These are phyloP conservation scores for Helobdella robusta DNA, from an alignment of 2,888 invertebrate genomes.

Conservation along the genomic window DNA sequence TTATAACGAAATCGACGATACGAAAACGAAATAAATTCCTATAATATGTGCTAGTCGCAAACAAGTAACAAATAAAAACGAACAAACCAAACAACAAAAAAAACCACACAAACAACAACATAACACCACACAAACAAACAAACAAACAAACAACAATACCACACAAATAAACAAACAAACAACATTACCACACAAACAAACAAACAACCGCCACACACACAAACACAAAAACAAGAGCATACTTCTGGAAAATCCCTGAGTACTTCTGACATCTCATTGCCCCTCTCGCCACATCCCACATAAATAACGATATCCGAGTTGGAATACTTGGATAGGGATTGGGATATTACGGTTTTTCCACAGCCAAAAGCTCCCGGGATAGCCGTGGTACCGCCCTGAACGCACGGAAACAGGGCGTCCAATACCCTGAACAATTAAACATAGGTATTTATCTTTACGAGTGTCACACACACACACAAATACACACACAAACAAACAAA, in stretches of 20 bases:
- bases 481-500: neutral
- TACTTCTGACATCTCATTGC: constrained; percentile 99
- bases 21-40: too few relatives aligned
- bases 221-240: constrained; percentile 6
- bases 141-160: neutral
- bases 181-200: neutral
- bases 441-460: neutral
- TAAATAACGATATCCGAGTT: constrained; percentile 99
- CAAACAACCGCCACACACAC: neutral
- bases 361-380: constrained; percentile 99
- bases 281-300: constrained; percentile 98
- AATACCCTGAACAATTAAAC: constrained; percentile 63
- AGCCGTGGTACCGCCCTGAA: constrained; percentile 95
- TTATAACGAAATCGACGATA: too few relatives aligned
- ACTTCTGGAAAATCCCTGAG: constrained; percentile 91
- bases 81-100: too few relatives aligned
- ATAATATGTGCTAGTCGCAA: too few relatives aligned
- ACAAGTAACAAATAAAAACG: too few relatives aligned
- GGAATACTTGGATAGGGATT: constrained; percentile 96
- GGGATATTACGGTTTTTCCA: constrained; percentile 99
- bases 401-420: constrained; percentile 97
- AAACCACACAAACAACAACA: too few relatives aligned
- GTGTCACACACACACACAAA: neutral
- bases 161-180: too few relatives aligned
- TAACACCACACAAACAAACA: too few relatives aligned